A percentile compares a stretch with the other conserved stretches of the same genome.
phyloP scores from a whole-genome alignment of 2,797 vertebrate genomes.

The Tragopan temminckii region DNA sequence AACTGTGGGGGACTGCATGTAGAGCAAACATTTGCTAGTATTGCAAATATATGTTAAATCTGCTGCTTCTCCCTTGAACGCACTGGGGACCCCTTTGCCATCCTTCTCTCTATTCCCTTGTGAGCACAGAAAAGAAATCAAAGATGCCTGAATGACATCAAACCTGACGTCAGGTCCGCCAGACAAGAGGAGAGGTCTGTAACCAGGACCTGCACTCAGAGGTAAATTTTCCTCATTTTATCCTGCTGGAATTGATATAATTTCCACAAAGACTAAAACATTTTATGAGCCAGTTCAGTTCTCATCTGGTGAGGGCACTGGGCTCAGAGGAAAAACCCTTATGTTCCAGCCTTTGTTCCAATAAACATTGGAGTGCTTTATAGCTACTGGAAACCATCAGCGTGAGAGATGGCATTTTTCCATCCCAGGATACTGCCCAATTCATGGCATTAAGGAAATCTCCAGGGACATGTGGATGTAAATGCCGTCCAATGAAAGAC shows the following conservation, averaged over 20 bases:
- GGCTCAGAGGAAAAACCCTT: slow-evolving; percentile 30
- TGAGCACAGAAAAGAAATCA: neutral
- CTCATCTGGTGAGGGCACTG: slow-evolving; percentile 59
- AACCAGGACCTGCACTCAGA: neutral
- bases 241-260: slow-evolving; percentile 30
- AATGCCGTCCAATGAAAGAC: neutral
- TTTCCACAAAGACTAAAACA: slow-evolving; percentile 50
- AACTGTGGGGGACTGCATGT: neutral
- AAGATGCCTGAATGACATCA: neutral
- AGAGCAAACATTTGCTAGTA: neutral
- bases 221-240: slow-evolving; percentile 26
- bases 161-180: neutral
- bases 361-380: slow-evolving; percentile 49
- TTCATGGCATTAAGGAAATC: neutral
- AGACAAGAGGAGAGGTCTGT: neutral
- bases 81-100: fast-evolving
- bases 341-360: slow-evolving; percentile 62
- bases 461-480: neutral
- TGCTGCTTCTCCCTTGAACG: neutral
- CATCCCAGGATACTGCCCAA: neutral
- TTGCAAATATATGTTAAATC: neutral
- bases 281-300: slow-evolving; percentile 45
- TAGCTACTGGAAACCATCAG: slow-evolving; percentile 27
- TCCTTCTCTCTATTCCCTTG: fast-evolving
- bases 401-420: slow-evolving; percentile 13